A percentile compares a stretch with the other conserved stretches of the same genome.
Conservation (phyloP, 1,140 invertebrate genomes). For the Brachionus angularis region DNA sequence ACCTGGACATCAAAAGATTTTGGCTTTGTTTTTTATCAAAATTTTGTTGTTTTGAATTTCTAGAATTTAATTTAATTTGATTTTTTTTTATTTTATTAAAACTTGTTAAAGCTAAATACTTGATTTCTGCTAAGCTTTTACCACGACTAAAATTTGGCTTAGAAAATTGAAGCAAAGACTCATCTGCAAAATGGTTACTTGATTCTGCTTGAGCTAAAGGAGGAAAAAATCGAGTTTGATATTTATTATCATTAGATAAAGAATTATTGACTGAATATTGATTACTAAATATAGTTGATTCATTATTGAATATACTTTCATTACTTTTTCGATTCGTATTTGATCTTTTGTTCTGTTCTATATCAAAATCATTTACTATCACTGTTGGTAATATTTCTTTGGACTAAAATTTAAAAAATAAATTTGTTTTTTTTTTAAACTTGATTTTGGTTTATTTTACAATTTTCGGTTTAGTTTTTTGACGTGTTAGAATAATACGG, state of each 20-base stretch:
- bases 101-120: no score
- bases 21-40: background rate
- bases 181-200: slow-evolving; percentile 17
- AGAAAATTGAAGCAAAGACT: background rate
- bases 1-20: background rate
- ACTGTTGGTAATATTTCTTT: slow-evolving; percentile 22
- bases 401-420: background rate
- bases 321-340: background rate
- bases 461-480: no score
- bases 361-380: background rate
- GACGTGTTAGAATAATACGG: no score
- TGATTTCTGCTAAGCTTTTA: slow-evolving; percentile 2
- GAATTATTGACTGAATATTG: background rate
- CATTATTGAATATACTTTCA: background rate
- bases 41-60: background rate
- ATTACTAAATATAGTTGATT: background rate
- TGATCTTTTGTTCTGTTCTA: background rate
- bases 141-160: background rate
- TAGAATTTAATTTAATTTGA: no score
- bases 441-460: no score
- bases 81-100: no score
- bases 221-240: slow-evolving; percentile 14
- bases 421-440: background rate
- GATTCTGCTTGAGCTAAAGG: background rate
- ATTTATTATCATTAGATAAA: background rate